Evolutionary conservation across 2,888 invertebrate genomes (phyloP), one percentile per base, ranked within the genome.

Genomic region (Byasa hedistus): DNA sequence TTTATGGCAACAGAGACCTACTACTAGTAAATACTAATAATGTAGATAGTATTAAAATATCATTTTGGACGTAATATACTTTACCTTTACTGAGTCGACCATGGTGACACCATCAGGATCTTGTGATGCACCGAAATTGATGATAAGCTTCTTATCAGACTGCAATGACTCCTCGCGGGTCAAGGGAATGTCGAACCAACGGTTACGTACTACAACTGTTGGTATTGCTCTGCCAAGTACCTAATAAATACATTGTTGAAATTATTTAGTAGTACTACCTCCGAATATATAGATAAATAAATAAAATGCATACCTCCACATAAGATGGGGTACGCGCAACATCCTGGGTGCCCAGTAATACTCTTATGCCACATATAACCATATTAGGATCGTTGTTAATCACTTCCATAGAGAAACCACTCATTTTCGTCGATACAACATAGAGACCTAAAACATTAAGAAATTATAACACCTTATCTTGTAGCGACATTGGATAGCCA

Each of bases 131-230:
- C 97, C 96, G 80, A 98, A 97, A 54, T 93, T 93, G 60, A 98
- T 94, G 1, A 94, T 93, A n/a, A 98, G 86, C 78, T 97, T 96
- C 86, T 98, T 98, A 83, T 98, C 98, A 0, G 98, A 96, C 76
- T 96, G 96, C 12, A 98, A 89, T 64, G 97, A 97, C 85, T 99
- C 99, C 77, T 99, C 98, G 57, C 98, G 93, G 0, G 98, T 97
- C 71, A 99, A 93, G 0, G 99, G 98, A 73, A 99, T 95, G 83
- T 99, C 99, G 80, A 96, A 98, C 99, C 99, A 99, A 19, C 99
- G 94, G 73, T 95, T 95, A 39, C 97, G 93, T 0, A 94, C 93
- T 3, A 96, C 93, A 8, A 93, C 91, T 0, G 96, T 96, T 17
- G 94, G 93, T n/a, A 96, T 92, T 7, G 93, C 93, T 73, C 97